Conservation (phyloP, 2,797 vertebrate species). For the Paratrypauchen microcephalus region DNA sequence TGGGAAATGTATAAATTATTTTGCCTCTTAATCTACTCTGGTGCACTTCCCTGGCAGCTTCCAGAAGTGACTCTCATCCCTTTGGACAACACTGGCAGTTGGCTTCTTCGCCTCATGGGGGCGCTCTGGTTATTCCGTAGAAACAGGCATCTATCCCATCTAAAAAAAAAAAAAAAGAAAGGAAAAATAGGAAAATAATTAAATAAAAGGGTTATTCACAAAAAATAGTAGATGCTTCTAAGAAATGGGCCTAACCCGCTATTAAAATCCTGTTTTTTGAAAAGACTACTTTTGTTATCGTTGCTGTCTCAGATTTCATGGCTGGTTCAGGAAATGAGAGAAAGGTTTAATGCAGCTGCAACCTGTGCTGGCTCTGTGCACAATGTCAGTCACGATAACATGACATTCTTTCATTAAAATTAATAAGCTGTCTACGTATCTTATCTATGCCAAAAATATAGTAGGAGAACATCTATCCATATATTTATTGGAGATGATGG, state of each 20-base stretch:
- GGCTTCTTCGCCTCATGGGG: conserved; percentile 51
- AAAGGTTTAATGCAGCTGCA: conserved; percentile 47
- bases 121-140: conserved; percentile 59
- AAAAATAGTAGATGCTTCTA: conserved; percentile 58
- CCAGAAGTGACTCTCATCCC: conserved; percentile 64
- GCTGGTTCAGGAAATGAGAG: conserved; percentile 69
- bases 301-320: conserved; percentile 62
- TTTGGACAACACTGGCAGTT: conserved; percentile 43
- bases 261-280: conserved; percentile 72
- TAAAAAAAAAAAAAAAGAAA: background rate
- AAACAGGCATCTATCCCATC: conserved; percentile 7
- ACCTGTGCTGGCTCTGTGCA: conserved; percentile 34
- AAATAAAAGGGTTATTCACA: conserved; percentile 50
- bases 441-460: background rate
- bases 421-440: background rate
- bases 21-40: conserved; percentile 69
- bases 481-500: background rate
- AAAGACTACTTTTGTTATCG: conserved; percentile 72
- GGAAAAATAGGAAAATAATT: conserved; percentile 26
- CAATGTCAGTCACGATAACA: conserved; percentile 41
- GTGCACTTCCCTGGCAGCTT: conserved; percentile 58
- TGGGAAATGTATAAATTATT: conserved; percentile 76
- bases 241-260: conserved; percentile 63
- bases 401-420: conserved; percentile 10
- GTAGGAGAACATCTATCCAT: too few species aligned